Evolutionary conservation across 35 echinoderm and acorn worm species (phyloP).

Genomic region (Strongylocentrotus purpuratus): DNA sequence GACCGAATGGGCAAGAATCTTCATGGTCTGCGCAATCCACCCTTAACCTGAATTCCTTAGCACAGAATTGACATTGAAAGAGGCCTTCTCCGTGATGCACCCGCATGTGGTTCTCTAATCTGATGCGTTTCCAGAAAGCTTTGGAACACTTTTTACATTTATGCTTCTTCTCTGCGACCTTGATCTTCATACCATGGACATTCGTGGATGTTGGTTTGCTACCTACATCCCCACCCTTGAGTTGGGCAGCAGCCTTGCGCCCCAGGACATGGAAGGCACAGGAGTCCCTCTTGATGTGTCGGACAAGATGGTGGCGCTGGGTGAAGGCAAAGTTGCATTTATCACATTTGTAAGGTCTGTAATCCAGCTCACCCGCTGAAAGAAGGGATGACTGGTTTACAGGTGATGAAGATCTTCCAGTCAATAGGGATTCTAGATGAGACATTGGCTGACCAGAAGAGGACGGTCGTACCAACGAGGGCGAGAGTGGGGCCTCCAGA

Average conservation of each 20-base stretch:
- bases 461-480: neutral
- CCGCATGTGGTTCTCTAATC: constrained; percentile 2
- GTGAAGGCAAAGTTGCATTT: constrained; percentile 38
- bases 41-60: neutral
- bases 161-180: constrained; percentile 30
- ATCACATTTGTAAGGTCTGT: constrained; percentile 24
- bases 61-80: constrained; percentile 25
- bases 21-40: constrained; percentile 11
- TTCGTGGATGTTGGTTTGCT: neutral
- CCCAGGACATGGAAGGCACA: neutral
- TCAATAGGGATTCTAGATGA: neutral
- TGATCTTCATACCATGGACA: neutral
- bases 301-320: constrained; percentile 12
- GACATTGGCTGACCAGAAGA: neutral
- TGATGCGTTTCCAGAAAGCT: constrained; percentile 15
- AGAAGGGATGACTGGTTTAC: neutral
- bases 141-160: constrained; percentile 6
- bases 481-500: neutral
- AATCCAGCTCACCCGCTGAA: neutral
- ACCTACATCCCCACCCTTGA: neutral
- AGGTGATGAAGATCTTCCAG: neutral
- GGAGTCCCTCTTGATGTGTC: constrained; percentile 16
- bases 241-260: constrained; percentile 10
- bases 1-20: neutral
- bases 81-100: neutral